Evolutionary conservation across 2,113 vertebrate genomes (phyloP).

Genomic region (Pteruthius melanotis): DNA sequence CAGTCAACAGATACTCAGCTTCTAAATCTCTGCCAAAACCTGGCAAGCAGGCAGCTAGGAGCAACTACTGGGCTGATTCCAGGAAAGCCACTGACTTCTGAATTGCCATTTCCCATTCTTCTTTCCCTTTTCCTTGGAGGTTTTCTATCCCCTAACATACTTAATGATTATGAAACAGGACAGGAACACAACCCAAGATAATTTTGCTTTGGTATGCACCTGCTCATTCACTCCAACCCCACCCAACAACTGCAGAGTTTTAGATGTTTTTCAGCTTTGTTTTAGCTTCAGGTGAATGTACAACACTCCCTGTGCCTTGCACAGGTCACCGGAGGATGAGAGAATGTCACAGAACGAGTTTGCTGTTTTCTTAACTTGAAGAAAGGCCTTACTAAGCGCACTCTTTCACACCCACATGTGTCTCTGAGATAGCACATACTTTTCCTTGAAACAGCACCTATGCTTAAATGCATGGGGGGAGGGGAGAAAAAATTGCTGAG

Average conservation of each 20-base stretch:
- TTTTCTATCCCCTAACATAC: background rate
- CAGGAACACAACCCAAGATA: background rate
- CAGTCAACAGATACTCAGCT: background rate
- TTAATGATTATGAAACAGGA: background rate
- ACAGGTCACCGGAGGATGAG: background rate
- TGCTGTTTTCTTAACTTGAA: constrained; percentile 17
- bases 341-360: constrained; percentile 61
- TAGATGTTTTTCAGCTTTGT: background rate
- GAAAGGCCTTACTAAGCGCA: background rate
- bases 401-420: background rate
- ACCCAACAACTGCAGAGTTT: constrained; percentile 10
- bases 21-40: background rate
- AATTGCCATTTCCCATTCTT: background rate
- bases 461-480: background rate
- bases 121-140: background rate
- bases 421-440: background rate
- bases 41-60: background rate
- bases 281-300: constrained; percentile 16
- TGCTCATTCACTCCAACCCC: constrained; percentile 8
- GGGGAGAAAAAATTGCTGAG: background rate
- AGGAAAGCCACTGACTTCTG: background rate
- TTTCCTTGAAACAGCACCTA: background rate
- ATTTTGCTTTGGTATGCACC: constrained; percentile 38
- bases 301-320: constrained; percentile 19
- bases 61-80: background rate